These are phyloP conservation scores for Willisornis vidua DNA, from an alignment of 2,113 vertebrate genomes.

Conservation along the genomic window DNA sequence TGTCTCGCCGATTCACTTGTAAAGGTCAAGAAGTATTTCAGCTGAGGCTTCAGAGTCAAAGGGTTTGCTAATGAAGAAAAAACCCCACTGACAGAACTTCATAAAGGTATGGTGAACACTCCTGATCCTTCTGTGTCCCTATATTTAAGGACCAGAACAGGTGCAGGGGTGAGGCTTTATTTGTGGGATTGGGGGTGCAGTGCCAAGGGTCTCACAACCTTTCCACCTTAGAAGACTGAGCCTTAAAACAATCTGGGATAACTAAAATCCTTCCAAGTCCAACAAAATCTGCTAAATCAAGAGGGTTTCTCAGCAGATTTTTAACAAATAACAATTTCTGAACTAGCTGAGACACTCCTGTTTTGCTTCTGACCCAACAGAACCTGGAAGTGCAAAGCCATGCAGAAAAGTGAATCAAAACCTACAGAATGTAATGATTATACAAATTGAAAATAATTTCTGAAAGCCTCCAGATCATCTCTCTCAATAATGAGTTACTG, in stretches of 20 bases:
- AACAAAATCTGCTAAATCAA: background rate
- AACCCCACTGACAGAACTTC: background rate
- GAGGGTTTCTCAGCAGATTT: background rate
- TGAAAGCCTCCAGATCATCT: background rate
- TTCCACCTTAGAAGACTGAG: background rate
- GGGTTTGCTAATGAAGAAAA: background rate
- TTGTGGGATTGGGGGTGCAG: accelerated
- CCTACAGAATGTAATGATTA: background rate
- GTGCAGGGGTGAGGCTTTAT: background rate
- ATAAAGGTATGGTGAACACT: background rate
- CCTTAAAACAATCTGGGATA: background rate
- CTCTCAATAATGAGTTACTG: background rate
- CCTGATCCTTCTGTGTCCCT: background rate
- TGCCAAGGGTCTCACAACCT: background rate
- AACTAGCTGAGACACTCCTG: background rate
- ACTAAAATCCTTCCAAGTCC: background rate
- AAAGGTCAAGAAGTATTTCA: conserved; percentile 63
- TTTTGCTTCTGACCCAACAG: background rate
- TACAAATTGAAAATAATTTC: background rate
- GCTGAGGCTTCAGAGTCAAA: conserved; percentile 67
- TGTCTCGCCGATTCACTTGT: conserved; percentile 71
- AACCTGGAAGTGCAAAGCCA: background rate
- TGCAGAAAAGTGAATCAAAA: background rate
- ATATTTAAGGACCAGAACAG: background rate
- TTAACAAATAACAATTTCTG: background rate